Evolutionary conservation across 2,113 vertebrate species (phyloP).

Genomic region (Bufo bufo): DNA sequence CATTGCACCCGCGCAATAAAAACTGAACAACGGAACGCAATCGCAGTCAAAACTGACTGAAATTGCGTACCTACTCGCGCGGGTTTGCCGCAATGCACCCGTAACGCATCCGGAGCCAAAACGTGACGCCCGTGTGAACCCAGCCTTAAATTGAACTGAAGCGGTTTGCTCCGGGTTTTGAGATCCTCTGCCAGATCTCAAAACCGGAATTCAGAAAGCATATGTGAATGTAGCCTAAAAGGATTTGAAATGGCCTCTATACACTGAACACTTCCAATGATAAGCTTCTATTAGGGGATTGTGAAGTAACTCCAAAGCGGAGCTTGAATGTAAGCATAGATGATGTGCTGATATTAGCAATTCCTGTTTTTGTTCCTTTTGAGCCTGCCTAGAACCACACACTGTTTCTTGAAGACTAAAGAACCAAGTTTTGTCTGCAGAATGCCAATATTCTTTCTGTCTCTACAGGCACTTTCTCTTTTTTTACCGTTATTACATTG

Average conservation of each 20-base stretch:
- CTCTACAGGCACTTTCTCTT: conserved; percentile 51
- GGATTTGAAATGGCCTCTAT: neutral
- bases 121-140: no score
- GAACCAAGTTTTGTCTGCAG: conserved; percentile 35
- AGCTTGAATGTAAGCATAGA: neutral
- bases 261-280: neutral
- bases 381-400: neutral
- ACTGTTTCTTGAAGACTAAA: conserved; percentile 35
- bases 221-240: no score
- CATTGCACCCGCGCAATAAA: no score
- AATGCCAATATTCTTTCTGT: conserved; percentile 43
- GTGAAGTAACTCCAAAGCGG: neutral
- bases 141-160: no score
- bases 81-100: no score
- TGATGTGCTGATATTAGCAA: neutral
- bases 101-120: no score
- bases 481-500: conserved; percentile 46
- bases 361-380: neutral
- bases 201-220: no score
- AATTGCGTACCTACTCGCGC: no score
- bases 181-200: no score
- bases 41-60: no score
- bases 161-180: no score
- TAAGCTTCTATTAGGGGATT: neutral
- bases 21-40: no score